Evolutionary conservation across 1,140 invertebrate species (phyloP).

Genomic region (Zaprionus africanus): DNA sequence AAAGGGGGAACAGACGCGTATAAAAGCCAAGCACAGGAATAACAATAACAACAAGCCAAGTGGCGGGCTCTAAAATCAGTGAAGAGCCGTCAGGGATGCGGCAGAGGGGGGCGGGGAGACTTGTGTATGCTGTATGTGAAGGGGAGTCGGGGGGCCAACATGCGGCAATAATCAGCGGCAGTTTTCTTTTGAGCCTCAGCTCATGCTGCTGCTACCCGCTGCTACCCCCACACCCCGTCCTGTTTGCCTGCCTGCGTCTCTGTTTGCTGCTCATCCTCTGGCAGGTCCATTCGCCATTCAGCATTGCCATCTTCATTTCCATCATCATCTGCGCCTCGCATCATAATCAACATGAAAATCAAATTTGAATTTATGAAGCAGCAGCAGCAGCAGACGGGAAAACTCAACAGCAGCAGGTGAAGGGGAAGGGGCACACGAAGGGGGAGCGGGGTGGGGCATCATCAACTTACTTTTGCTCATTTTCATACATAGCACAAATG

Average conservation of each 20-base stretch:
- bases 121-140: background rate
- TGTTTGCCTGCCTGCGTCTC: background rate
- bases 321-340: constrained; percentile 73
- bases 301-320: constrained; percentile 75
- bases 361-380: constrained; percentile 82
- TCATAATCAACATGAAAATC: constrained; percentile 83
- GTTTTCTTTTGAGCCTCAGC: constrained; percentile 34
- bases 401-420: constrained; percentile 9
- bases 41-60: constrained; percentile 50
- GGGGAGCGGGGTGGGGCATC: constrained; percentile 10
- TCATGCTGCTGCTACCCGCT: background rate
- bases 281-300: constrained; percentile 54
- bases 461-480: constrained; percentile 75
- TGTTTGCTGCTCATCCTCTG: background rate
- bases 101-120: too few relatives aligned
- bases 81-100: constrained; percentile 23
- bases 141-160: background rate
- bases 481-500: constrained; percentile 52
- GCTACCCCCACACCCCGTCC: background rate
- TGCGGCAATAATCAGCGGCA: constrained; percentile 44
- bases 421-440: background rate
- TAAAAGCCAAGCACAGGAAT: constrained; percentile 43
- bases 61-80: constrained; percentile 56
- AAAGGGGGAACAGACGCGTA: constrained; percentile 20
- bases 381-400: constrained; percentile 26